phyloP scores from a whole-genome alignment of 2,888 invertebrate species.

The Tetranychus truncatus region DNA sequence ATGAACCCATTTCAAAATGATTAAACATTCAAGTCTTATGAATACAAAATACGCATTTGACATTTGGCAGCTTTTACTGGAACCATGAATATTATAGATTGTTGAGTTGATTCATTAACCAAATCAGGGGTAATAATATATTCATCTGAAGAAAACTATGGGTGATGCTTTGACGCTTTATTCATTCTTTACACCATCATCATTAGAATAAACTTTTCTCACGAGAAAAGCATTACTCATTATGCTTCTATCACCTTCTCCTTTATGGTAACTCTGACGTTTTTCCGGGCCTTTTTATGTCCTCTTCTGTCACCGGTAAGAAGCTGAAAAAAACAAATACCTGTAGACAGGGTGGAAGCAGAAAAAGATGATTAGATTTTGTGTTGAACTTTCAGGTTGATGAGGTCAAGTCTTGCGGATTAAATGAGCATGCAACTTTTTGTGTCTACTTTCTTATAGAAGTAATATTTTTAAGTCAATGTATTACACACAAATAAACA shows the following conservation, averaged over 20 bases:
- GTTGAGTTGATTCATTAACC: too few relatives aligned
- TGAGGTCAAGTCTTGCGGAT: background rate
- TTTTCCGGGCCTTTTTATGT: background rate
- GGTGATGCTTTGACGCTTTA: background rate
- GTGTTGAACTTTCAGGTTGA: background rate
- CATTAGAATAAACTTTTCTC: background rate
- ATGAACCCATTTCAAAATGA: too few relatives aligned
- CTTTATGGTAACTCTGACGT: background rate
- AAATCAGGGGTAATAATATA: too few relatives aligned
- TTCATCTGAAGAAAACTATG: too few relatives aligned
- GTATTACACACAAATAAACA: background rate
- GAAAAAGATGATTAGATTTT: background rate
- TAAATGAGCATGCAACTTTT: background rate
- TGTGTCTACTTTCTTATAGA: background rate
- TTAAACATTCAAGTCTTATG: too few relatives aligned
- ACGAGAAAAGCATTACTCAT: background rate
- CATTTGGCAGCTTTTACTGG: too few relatives aligned
- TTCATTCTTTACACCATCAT: background rate
- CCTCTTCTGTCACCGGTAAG: background rate
- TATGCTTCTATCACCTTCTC: background rate
- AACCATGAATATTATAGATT: too few relatives aligned
- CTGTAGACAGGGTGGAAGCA: background rate
- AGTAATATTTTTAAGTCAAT: background rate
- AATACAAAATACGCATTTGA: too few relatives aligned
- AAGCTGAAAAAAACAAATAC: background rate